A percentile compares a stretch with the other conserved stretches of the same genome.
Evolutionary conservation across 2,797 vertebrate genomes (phyloP).

Genomic region (Adelosebastes latens): DNA sequence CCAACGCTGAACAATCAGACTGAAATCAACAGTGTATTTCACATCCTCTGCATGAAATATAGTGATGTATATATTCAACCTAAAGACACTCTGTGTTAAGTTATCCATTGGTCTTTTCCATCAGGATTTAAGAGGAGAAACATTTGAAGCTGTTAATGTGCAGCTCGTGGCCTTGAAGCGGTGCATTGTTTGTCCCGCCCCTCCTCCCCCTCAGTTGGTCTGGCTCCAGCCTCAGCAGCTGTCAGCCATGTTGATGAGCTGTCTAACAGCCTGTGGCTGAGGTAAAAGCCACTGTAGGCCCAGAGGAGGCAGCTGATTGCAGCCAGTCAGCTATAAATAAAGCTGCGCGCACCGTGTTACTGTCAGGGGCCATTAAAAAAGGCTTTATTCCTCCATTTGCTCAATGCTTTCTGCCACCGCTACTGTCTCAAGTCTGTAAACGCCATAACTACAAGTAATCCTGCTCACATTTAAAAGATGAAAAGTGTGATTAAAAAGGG

Average conservation of each 20-base stretch:
- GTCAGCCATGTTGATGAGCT: conserved; percentile 44
- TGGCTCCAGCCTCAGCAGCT: conserved; percentile 5
- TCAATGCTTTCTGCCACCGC: background rate
- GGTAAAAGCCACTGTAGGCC: conserved; percentile 15
- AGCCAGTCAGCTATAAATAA: conserved; percentile 36
- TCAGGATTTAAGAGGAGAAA: background rate
- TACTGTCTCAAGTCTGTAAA: background rate
- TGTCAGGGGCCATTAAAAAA: background rate
- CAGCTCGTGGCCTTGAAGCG: background rate
- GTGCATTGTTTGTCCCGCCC: background rate
- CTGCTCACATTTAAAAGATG: background rate
- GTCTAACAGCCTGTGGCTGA: conserved; percentile 26
- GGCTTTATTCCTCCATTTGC: background rate
- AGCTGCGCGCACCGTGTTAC: background rate
- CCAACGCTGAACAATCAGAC: no score
- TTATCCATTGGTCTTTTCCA: background rate
- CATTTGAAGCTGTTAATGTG: background rate
- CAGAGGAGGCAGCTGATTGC: conserved; percentile 23
- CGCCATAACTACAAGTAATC: background rate
- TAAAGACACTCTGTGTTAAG: background rate
- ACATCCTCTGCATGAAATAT: no score
- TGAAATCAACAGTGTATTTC: no score
- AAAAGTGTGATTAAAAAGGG: background rate
- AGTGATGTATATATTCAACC: background rate
- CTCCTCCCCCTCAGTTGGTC: conserved; percentile 2